Conservation (phyloP, 1,140 invertebrate genomes). For the Lepidostoma basale region DNA sequence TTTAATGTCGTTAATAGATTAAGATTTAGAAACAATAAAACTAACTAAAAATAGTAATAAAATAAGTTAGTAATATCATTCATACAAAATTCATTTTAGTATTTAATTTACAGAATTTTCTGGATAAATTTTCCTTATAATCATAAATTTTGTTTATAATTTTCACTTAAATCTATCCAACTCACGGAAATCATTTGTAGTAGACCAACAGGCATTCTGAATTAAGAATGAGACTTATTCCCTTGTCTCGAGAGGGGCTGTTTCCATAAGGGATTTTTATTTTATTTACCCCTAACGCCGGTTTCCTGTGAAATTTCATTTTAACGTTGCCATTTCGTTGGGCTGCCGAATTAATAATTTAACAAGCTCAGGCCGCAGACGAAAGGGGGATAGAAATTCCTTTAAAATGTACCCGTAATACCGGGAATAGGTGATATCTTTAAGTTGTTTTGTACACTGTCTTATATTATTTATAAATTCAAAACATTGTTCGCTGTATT, state of each 20-base stretch:
- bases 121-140: too few relatives aligned
- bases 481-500: too few relatives aligned
- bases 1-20: too few relatives aligned
- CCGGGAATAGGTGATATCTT: neutral
- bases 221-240: constrained; percentile 2
- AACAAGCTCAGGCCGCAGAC: constrained; percentile 6
- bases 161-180: neutral
- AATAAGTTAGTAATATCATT: too few relatives aligned
- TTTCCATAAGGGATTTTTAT: neutral
- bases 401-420: constrained; percentile 19
- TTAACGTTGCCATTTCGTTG: neutral
- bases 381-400: constrained; percentile 28
- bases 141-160: too few relatives aligned
- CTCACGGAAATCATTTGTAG: neutral
- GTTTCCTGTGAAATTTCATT: neutral
- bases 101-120: too few relatives aligned
- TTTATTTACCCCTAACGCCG: neutral
- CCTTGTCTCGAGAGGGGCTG: neutral
- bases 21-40: too few relatives aligned
- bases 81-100: too few relatives aligned
- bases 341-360: constrained; percentile 32
- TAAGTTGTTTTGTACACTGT: constrained; percentile 1
- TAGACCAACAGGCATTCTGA: neutral
- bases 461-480: too few relatives aligned
- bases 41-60: too few relatives aligned